phyloP scores from a whole-genome alignment of 2,113 vertebrate genomes.

The Trematocara macrostoma region DNA sequence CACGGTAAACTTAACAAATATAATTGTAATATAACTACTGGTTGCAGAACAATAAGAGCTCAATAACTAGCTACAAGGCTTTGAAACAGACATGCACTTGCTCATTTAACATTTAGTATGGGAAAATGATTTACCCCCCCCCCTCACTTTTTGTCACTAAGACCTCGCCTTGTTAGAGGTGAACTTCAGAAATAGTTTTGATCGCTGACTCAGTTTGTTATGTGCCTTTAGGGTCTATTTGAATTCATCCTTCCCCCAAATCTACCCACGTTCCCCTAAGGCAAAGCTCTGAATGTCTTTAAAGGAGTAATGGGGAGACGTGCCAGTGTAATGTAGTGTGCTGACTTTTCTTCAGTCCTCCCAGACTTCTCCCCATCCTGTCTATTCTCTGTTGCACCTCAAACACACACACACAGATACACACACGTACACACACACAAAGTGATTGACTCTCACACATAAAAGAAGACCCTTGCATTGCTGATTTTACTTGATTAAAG shows the following conservation, averaged over 20 bases:
- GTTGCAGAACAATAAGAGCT: neutral
- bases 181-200: conserved; percentile 69
- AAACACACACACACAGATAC: neutral
- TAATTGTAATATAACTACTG: neutral
- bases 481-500: conserved; percentile 73
- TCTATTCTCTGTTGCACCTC: conserved; percentile 10
- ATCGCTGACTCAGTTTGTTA: conserved; percentile 67
- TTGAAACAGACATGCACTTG: neutral
- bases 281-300: conserved; percentile 66
- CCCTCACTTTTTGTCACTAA: conserved; percentile 14
- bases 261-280: conserved; percentile 69
- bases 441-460: conserved; percentile 54
- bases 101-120: conserved; percentile 18
- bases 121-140: neutral
- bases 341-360: conserved; percentile 59
- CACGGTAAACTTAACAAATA: neutral
- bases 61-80: neutral
- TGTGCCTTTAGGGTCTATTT: conserved; percentile 61
- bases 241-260: conserved; percentile 62
- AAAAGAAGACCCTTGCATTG: conserved; percentile 59
- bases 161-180: conserved; percentile 56
- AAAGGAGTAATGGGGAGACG: conserved; percentile 59
- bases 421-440: conserved; percentile 12
- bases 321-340: conserved; percentile 60
- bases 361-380: conserved; percentile 25